Conservation (phyloP, 1,140 invertebrate genomes). For the Hyles euphorbiae region DNA sequence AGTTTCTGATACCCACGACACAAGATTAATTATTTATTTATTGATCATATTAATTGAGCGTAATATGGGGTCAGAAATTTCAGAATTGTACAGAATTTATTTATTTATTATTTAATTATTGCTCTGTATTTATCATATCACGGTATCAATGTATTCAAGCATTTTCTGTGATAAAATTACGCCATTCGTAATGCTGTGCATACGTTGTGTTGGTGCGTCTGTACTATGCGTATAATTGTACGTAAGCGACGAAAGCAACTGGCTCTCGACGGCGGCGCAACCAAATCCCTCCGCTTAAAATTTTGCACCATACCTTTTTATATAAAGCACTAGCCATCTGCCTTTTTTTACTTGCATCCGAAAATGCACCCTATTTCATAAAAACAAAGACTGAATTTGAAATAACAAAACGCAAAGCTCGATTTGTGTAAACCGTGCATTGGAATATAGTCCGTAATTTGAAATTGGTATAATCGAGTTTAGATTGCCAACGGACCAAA, state of each 20-base stretch:
- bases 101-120: too few species aligned
- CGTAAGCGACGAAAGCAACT: constrained; percentile 38
- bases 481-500: constrained; percentile 21
- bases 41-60: too few species aligned
- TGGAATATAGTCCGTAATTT: constrained; percentile 34
- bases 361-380: constrained; percentile 23
- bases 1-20: too few species aligned
- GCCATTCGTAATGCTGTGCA: too few species aligned
- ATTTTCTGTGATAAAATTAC: too few species aligned
- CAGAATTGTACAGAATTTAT: too few species aligned
- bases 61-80: too few species aligned
- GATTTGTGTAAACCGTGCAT: constrained; percentile 13
- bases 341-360: constrained; percentile 12
- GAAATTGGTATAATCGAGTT: constrained; percentile 22
- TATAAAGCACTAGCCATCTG: constrained; percentile 41
- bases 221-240: too few species aligned
- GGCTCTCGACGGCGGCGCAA: constrained; percentile 25
- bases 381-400: constrained; percentile 20
- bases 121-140: too few species aligned
- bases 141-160: too few species aligned
- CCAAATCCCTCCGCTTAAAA: constrained; percentile 71
- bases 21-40: too few species aligned
- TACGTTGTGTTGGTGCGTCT: too few species aligned
- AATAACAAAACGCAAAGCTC: constrained; percentile 16
- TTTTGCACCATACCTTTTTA: constrained; percentile 68